Base-by-base conservation (phyloP, 2,888 invertebrate genomes). In the Margaritifera margaritifera region DNA sequence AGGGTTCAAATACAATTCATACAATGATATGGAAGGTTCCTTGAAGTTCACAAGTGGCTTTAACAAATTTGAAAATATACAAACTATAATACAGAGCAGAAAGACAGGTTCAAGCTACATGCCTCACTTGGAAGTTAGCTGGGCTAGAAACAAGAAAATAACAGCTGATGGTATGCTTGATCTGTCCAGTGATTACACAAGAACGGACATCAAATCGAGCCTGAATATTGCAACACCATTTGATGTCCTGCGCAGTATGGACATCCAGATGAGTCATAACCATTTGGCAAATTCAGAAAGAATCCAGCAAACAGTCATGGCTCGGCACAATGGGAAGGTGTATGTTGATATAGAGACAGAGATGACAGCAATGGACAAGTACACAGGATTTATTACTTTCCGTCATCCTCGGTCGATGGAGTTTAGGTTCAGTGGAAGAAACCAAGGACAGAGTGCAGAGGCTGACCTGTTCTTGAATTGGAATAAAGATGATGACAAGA, bases 381-480 rank as follows among this genome's bases (percentile, higher is more conserved):
- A 72, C 51, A 58, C 68, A 20, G 74, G 71, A 24, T 60, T 73
- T 6, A 55, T 81, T 20, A 75, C 71, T n/a, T 70, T 84, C 62
- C 69, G 75, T 31, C 72, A 71, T n/a, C 85, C 85, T 25, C 55
- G 74, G 57, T 74, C 71, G 51, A 82, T 84, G 81, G 69, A 77
- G 61, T 78, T 75, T 58, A 59, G 58, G n/a, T 67, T 80, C 27
- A 74, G 67, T 54, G 78, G 76, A 42, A 62, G 64, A 22, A 73
- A 77, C 51, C 71, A 74, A 51, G 75, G 68, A 4, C 75, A 81
- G 24, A 75, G 72, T 27, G 75, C 80, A 55, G 75, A 74, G 52
- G 81, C 74, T 18, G 79, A 82, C 42, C 50, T 83, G 8, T 71
- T 70, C 25, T 63, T 86, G 22, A 85, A 87, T 77, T 88, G 88